Percentiles rank a stretch among this genome's conserved stretches.
phyloP scores from a whole-genome alignment of 2,797 vertebrate species.

The Pseudochirops cupreus region DNA sequence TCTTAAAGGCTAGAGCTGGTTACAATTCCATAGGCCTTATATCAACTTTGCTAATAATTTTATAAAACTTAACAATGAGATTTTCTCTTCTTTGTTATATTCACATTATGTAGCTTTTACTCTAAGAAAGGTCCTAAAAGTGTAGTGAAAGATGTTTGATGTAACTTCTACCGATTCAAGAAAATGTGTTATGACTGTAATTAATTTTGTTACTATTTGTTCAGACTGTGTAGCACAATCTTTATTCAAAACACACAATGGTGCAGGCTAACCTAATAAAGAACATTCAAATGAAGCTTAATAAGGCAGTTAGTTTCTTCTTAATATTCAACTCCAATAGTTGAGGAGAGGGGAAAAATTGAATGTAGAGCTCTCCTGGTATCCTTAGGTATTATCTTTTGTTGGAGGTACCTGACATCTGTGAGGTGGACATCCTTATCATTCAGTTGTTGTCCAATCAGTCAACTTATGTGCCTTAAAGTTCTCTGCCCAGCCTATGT shows the following conservation, averaged over 20 bases:
- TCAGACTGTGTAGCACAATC: no score
- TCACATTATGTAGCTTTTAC: background rate
- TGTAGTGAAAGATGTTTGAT: background rate
- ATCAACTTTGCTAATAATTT: background rate
- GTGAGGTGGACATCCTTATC: background rate
- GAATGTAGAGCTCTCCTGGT: no score
- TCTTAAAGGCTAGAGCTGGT: background rate
- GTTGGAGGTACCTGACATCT: background rate
- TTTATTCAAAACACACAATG: background rate
- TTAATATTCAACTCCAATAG: no score
- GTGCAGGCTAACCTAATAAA: background rate
- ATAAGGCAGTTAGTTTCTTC: background rate
- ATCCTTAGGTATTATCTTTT: background rate
- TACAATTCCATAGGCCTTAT: background rate
- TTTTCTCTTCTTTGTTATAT: background rate
- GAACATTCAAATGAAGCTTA: background rate
- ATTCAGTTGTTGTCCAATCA: background rate
- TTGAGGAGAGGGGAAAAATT: no score
- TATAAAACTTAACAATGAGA: no score
- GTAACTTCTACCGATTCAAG: background rate
- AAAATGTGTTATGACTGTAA: background rate
- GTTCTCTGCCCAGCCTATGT: background rate
- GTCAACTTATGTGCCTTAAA: background rate
- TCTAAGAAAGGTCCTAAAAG: background rate
- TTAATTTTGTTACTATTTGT: background rate